phyloP scores from a whole-genome alignment of 2,113 vertebrate species.

The Anser brachyrhynchus region DNA sequence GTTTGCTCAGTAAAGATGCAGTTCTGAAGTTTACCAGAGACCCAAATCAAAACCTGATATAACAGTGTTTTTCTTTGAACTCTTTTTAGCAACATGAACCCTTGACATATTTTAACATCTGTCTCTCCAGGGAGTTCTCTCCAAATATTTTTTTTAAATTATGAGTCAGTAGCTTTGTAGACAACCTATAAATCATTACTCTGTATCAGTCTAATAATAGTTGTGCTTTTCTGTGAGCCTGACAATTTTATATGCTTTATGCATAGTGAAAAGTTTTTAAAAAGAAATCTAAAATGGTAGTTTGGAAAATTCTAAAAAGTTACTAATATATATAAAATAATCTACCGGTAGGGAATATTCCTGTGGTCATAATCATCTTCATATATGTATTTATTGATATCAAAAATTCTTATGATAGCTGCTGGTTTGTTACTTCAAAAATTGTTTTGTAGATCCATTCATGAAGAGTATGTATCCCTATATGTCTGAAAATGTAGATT shows the following conservation, averaged over 20 bases:
- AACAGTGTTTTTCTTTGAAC: conserved; percentile 69
- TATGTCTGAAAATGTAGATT: conserved; percentile 57
- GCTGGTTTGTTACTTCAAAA: conserved; percentile 63
- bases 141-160: conserved; percentile 60
- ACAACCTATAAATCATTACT: conserved; percentile 56
- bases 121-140: conserved; percentile 63
- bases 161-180: conserved; percentile 55
- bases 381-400: conserved; percentile 61
- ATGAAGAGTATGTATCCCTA: conserved; percentile 48
- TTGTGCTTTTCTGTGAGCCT: conserved; percentile 57
- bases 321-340: conserved; percentile 58
- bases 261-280: conserved; percentile 59
- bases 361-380: conserved; percentile 63
- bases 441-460: conserved; percentile 59
- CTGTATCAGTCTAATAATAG: conserved; percentile 58
- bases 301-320: conserved; percentile 57
- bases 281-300: conserved; percentile 60
- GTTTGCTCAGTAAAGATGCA: conserved; percentile 72
- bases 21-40: conserved; percentile 65
- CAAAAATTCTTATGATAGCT: conserved; percentile 34
- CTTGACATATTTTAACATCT: conserved; percentile 68
- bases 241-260: conserved; percentile 59
- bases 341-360: conserved; percentile 38
- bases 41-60: conserved; percentile 63
- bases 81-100: conserved; percentile 63